Percentiles rank a stretch among this genome's conserved stretches.
phyloP scores from a whole-genome alignment of 2,888 invertebrate genomes.

The Achlya flavicornis region DNA sequence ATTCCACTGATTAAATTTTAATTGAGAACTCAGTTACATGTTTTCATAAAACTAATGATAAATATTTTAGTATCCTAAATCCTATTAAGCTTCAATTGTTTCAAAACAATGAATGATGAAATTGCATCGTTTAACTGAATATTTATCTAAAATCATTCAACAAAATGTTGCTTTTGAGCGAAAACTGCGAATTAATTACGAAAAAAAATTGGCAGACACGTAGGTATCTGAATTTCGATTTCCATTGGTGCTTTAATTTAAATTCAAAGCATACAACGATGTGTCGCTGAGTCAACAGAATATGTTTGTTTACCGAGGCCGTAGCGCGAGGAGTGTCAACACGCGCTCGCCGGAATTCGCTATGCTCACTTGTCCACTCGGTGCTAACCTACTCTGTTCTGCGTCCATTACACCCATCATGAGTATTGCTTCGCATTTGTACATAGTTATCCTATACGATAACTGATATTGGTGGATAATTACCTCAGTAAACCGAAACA shows the following conservation, averaged over 20 bases:
- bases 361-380: slow-evolving; percentile 40
- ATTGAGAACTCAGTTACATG: too few species aligned
- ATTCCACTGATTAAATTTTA: too few species aligned
- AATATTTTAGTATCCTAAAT: too few species aligned
- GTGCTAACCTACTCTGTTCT: slow-evolving; percentile 27
- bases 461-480: not conserved
- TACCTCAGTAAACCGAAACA: too few species aligned
- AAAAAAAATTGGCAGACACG: slow-evolving; percentile 54
- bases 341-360: slow-evolving; percentile 46
- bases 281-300: slow-evolving; percentile 74
- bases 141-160: not conserved
- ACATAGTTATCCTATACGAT: not conserved
- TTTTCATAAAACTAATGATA: too few species aligned
- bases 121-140: not conserved
- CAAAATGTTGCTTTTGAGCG: not conserved
- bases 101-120: not conserved
- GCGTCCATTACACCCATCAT: slow-evolving; percentile 20
- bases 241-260: slow-evolving; percentile 67
- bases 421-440: not conserved
- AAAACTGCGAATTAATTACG: slow-evolving; percentile 41
- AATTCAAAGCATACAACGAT: slow-evolving; percentile 73
- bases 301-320: slow-evolving; percentile 68
- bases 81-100: not conserved
- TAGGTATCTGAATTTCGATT: slow-evolving; percentile 63
- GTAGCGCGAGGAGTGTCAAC: slow-evolving; percentile 61